Evolutionary conservation across 1,140 invertebrate genomes (phyloP), one percentile per base, ranked within the genome.

Genomic region (Coelopa frigida): DNA sequence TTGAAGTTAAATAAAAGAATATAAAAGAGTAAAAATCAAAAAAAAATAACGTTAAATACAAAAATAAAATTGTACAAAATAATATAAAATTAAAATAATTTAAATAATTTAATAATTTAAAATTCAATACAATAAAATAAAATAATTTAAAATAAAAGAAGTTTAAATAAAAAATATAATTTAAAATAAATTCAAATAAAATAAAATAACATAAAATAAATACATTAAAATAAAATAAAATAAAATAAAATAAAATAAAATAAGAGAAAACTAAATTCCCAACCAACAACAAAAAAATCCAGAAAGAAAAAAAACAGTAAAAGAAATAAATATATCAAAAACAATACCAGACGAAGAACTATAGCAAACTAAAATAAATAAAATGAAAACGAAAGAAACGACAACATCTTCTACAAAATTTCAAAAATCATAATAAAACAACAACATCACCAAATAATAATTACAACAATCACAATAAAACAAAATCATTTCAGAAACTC

Each of bases 371-470:
- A 31, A 31, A 35, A 6, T 29, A 36, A n/a, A 24, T 38, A 12
- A 41, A 26, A 7, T 7, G 29, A 26, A 24, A 35, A 23, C 14
- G 8, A 36, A 26, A 37, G 17, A 2, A 43, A 43, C 20, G 14
- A 36, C 15, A 44, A 10, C 10, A 14, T 23, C 17, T 36, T n/a
- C 36, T 17, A 24, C 12, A 44, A 17, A 43, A 5, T 17, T 12
- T n/a, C n/a, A n/a, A 17, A 45, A n/a, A 36, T 24, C 36, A 37
- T 37, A 45, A 36, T 36, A 36, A 36, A 7, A 7, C n/a, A 36
- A 36, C 18, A 7, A 36, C 6, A 35, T 21, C 22, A 45, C 14
- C 20, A 23, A n/a, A 45, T n/a, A 26, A 21, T 22, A 45, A 23
- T 14, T 14, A 32, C 17, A 35, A 36, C 12, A 22, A 20, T 36